Conservation (phyloP, 2,113 vertebrate species). For the Drymodes brunneopygia region DNA sequence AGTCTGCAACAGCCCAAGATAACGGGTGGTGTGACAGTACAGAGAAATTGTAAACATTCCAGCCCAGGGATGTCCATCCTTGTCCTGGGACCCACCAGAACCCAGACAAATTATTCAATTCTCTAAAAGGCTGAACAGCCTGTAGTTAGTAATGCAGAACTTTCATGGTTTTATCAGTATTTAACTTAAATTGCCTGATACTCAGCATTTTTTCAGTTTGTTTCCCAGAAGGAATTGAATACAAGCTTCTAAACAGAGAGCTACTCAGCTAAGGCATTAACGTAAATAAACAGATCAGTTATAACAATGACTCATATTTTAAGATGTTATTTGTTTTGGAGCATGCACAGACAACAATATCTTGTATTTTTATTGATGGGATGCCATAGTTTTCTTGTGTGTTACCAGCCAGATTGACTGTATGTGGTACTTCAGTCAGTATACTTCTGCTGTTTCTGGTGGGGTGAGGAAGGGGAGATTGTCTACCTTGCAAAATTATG, state of each 20-base stretch:
- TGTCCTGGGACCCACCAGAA: background rate
- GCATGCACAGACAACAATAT: background rate
- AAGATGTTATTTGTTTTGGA: conserved; percentile 24
- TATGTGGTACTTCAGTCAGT: background rate
- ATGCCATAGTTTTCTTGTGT: background rate
- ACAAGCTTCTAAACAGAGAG: background rate
- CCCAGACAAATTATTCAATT: background rate
- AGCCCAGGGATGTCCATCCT: background rate
- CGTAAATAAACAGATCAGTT: background rate
- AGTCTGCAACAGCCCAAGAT: background rate
- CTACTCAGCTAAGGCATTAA: background rate
- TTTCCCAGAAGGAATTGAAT: background rate
- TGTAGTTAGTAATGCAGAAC: background rate
- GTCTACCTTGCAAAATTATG: background rate
- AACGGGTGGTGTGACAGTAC: fast-evolving
- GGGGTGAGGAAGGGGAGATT: background rate
- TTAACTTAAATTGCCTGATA: background rate
- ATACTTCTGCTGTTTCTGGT: background rate
- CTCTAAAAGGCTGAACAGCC: background rate
- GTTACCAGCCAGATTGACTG: background rate
- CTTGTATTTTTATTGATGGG: background rate
- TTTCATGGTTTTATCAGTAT: background rate
- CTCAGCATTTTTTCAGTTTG: background rate
- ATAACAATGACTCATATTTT: background rate
- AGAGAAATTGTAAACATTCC: background rate